phyloP scores from a whole-genome alignment of 1,140 invertebrate genomes.

The Trichonephila clavata region DNA sequence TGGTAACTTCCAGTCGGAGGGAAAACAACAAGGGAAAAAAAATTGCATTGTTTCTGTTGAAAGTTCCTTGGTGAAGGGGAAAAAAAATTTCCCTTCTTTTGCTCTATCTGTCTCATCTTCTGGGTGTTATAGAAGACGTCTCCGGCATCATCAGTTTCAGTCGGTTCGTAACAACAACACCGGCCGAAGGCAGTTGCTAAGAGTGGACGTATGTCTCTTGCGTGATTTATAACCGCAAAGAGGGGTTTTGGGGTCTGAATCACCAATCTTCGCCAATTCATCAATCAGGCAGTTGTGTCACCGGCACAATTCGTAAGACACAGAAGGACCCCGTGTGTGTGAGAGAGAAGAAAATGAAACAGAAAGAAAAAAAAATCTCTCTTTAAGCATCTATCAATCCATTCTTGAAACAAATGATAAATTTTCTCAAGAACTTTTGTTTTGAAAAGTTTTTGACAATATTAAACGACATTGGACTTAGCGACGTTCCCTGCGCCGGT shows the following conservation, averaged over 20 bases:
- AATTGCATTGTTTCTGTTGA: constrained; percentile 44
- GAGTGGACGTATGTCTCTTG: constrained; percentile 46
- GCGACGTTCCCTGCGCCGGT: neutral
- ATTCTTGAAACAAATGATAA: constrained; percentile 56
- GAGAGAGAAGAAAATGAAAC: neutral
- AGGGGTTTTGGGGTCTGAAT: constrained; percentile 46
- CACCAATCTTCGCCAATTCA: constrained; percentile 67
- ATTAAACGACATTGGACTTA: constrained; percentile 33
- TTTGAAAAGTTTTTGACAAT: constrained; percentile 46
- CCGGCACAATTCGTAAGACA: constrained; percentile 11
- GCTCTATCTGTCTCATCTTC: constrained; percentile 38
- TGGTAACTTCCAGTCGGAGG: neutral
- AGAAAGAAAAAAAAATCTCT: neutral
- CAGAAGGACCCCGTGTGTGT: constrained; percentile 12
- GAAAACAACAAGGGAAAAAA: neutral
- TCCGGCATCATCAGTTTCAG: constrained; percentile 53
- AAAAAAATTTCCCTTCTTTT: neutral
- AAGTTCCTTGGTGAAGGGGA: neutral
- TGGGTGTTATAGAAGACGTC: constrained; percentile 46
- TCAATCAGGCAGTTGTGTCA: constrained; percentile 61
- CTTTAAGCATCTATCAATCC: constrained; percentile 45
- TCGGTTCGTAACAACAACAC: constrained; percentile 22
- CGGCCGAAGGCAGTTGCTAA: constrained; percentile 42
- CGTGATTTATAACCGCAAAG: constrained; percentile 63
- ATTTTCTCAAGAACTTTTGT: constrained; percentile 61